Conservation (phyloP, 2,113 vertebrate species). For the Phalacrocorax pelagicus region DNA sequence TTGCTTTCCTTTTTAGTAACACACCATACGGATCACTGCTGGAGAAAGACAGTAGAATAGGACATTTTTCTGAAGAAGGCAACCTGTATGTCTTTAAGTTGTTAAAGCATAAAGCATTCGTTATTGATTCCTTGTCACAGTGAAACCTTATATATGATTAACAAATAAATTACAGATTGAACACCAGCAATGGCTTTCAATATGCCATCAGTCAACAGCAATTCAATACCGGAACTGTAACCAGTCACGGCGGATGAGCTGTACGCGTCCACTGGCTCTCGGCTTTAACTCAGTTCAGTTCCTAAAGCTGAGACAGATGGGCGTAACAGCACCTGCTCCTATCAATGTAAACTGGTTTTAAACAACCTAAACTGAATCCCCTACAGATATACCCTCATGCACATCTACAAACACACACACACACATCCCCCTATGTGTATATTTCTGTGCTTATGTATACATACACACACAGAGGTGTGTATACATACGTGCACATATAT, state of each 20-base stretch:
- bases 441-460: neutral
- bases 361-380: neutral
- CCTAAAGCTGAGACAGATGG: neutral
- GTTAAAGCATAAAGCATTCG: neutral
- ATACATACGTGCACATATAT: too few species aligned
- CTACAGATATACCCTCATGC: fast-evolving
- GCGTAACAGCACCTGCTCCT: neutral
- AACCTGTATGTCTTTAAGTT: neutral
- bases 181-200: neutral
- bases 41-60: neutral
- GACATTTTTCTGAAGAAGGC: neutral
- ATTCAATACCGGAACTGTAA: neutral
- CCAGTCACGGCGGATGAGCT: neutral
- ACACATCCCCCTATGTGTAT: too few species aligned
- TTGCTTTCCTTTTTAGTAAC: neutral
- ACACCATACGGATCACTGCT: neutral
- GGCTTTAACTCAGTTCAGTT: neutral
- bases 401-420: neutral
- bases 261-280: fast-evolving
- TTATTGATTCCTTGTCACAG: neutral
- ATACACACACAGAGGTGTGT: too few species aligned
- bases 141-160: neutral
- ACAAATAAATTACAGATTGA: neutral
- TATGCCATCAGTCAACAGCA: neutral
- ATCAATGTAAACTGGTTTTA: neutral